Evolutionary conservation across 2,888 invertebrate species (phyloP), one percentile per base, ranked within the genome.

Genomic region (Drosophila nr. perissopoda): DNA sequence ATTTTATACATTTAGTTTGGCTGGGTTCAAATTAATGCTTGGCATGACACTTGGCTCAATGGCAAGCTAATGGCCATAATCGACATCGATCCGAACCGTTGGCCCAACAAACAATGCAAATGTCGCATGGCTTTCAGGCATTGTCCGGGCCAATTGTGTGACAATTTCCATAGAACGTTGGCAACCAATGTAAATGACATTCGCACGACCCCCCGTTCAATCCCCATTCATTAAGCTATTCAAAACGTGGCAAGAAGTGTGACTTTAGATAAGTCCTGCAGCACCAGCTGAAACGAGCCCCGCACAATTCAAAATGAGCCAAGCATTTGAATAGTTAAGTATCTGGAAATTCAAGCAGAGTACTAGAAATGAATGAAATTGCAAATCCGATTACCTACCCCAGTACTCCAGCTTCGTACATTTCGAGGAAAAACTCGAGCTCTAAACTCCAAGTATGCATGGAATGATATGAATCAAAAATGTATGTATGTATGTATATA

Each of bases 241-340:
- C 38, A 59, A 31, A 70, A 56, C 51, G 48, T 57, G 67, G 68
- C 69, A 71, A 49, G 69, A 58, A 71, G 79, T 79, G 71, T 60
- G 78, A 68, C 71, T 75, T 63, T 54, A 68, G 79, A 79, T 71
- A 79, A 69, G 56, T 69, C 42, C 60, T 38, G 63, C 29, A 58
- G 58, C 38, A 27, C 33, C 25, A 38, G 27, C 46, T 13, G 48
- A 54, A 68, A 57, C 56, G 61, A 58, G 54, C 27, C 53, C 21
- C 66, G 10, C 34, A 69, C 77, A 69, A 73, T 69, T 69, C 52
- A 60, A 57, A 51, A 40, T 74, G 70, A 69, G 34, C 66, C 62
- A 33, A 57, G 40, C 59, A 62, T 74, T 78, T 75, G 71, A 75
- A 79, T 79, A 65, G 79, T 70, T 79, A 66, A 69, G 68, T 64